A percentile compares a stretch with the other conserved stretches of the same genome.
Evolutionary conservation across 2,113 vertebrate genomes (phyloP).

Genomic region (Rallus limicola): DNA sequence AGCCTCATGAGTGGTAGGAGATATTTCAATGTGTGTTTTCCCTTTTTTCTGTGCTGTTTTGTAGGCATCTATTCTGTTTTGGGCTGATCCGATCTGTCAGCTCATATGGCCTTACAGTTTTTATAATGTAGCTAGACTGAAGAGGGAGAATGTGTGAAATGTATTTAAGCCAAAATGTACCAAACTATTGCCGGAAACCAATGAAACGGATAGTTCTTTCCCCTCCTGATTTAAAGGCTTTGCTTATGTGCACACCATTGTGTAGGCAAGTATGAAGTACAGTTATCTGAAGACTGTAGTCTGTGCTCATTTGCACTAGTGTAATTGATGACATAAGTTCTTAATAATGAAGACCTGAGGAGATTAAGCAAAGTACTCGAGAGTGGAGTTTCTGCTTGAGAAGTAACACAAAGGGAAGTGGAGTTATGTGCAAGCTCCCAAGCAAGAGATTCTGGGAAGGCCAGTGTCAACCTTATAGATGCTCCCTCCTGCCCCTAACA

Average conservation of each 20-base stretch:
- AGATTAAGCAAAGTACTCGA: background rate
- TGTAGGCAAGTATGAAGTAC: background rate
- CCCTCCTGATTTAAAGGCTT: background rate
- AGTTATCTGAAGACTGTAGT: background rate
- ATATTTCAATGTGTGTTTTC: background rate
- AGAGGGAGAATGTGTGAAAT: background rate
- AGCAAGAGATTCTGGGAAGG: background rate
- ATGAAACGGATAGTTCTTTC: background rate
- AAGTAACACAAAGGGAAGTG: background rate
- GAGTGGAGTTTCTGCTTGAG: background rate
- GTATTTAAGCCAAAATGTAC: background rate
- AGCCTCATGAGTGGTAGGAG: background rate
- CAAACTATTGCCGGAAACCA: background rate
- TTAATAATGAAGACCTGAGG: background rate
- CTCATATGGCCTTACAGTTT: background rate
- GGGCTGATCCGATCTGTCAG: background rate
- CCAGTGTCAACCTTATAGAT: background rate
- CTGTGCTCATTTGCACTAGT: background rate
- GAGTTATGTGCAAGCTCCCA: background rate
- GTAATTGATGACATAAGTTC: background rate
- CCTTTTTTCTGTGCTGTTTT: background rate
- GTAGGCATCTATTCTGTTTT: background rate
- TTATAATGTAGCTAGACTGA: background rate
- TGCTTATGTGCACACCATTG: background rate
- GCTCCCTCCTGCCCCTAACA: rapidly evolving